These are phyloP conservation scores for Lepidurus apus DNA, from an alignment of 1,140 invertebrate genomes.

Conservation along the genomic window DNA sequence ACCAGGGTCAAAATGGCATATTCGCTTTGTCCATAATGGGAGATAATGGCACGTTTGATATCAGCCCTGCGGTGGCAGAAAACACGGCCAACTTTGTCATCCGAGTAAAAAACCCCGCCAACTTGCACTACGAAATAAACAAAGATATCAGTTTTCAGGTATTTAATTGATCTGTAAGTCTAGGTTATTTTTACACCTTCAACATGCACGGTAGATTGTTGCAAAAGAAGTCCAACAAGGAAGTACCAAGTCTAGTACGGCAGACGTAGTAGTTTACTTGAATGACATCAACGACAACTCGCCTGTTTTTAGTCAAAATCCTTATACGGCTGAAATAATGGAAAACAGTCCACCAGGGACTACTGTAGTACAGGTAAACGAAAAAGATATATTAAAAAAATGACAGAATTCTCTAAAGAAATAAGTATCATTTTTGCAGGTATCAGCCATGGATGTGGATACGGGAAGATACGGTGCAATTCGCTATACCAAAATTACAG, in stretches of 20 bases:
- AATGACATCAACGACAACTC: conserved; percentile 85
- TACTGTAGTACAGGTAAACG: conserved; percentile 61
- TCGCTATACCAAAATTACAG: conserved; percentile 67
- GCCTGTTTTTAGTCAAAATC: conserved; percentile 66
- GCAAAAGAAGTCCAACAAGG: conserved; percentile 57
- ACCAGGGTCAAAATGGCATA: conserved; percentile 68
- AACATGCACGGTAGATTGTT: conserved; percentile 53
- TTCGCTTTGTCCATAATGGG: conserved; percentile 70
- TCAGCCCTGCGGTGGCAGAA: conserved; percentile 79
- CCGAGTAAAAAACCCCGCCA: conserved; percentile 68
- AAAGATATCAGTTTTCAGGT: conserved; percentile 56
- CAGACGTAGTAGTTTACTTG: conserved; percentile 70
- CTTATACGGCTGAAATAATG: conserved; percentile 65
- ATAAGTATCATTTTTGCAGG: conserved; percentile 40
- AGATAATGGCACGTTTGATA: conserved; percentile 81
- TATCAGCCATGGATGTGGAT: conserved; percentile 67
- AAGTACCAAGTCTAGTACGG: conserved; percentile 61
- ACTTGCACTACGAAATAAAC: conserved; percentile 75
- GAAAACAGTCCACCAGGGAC: conserved; percentile 75
- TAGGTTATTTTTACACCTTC: conserved; percentile 41
- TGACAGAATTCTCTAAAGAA: conserved; percentile 23
- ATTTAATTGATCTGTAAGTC: conserved; percentile 51
- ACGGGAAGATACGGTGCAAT: conserved; percentile 63
- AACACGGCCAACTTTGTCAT: conserved; percentile 72
- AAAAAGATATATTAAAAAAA: too few relatives aligned